Base-by-base conservation (phyloP, 1,140 invertebrate species). In the Bicyclus anynana region DNA sequence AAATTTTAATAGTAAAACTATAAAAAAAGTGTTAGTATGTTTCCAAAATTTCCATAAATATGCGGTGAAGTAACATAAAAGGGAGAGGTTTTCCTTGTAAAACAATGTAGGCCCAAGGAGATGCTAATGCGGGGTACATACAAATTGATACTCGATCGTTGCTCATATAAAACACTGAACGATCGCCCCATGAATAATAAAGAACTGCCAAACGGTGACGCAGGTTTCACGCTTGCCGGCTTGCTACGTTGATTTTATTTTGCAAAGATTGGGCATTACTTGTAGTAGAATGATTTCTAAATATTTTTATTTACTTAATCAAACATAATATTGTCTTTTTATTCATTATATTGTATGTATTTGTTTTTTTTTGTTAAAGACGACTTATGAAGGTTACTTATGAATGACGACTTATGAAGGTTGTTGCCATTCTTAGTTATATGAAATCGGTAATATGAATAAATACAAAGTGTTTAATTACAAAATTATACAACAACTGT, bases 111-210 rank as follows among this genome's bases (percentile, higher is more conserved):
- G 74, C 74, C 77, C 73, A 76, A 74, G 72, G 69, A 72, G 75
- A 85, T 84, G 82, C 75, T 84, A 87, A 87, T 87, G 78, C 67
- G 65, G 77, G 72, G 76, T 82, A 69, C 67, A 65, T 77, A 84
- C 81, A 87, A 87, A 87, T 86, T 87, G 83, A 87, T 87, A 87
- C 81, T 86, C 83, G 83, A 87, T 87, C 81, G 84, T 84, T 81
- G 81, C 81, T 80, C 84, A 84, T 86, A 87, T 87, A 87, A 87
- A 86, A 86, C 83, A 87, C 83, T 74, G 76, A 72, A 68, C 71
- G 74, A 82, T 84, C 81, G 78, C 80, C 70, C 80, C 74, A 87
- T 87, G 84, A 87, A 87, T 87, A 87, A 87, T 84, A 87, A 86
- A 86, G 77, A 86, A 84, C 79, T 77, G 78, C 69, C 70, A 64